Evolutionary conservation across 2,113 vertebrate species (phyloP), one percentile per base, ranked within the genome.

Genomic region (Macquaria australasica): DNA sequence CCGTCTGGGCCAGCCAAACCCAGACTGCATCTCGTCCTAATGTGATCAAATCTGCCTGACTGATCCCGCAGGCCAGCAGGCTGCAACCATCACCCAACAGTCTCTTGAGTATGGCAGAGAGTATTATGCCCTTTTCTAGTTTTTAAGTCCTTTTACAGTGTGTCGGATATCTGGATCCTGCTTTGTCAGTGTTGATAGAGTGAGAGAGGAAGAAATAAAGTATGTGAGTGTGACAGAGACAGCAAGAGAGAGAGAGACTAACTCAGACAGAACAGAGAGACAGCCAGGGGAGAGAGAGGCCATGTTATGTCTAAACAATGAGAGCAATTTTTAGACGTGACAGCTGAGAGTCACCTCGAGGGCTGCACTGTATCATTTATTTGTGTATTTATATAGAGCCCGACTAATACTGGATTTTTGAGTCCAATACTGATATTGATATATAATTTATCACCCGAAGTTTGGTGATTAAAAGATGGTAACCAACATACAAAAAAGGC

Each of bases 261-360:
- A 21, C 21, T 67, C 50, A 73, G 68, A 77, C 55, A 12, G 43
- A 55, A 5, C 5, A 71, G 48, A 23, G 72, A 81, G 56, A 51
- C 50, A 20, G 50, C 50, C 50, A 0, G 43, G 73, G 73, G 74
- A 70, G 74, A 75, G 56, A 1, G 50, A 76, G 73, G 74, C 59
- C 59, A 48, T 10, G 72, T 78, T 15, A 28, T 43, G 81, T 82
- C 80, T 6, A 10, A 87, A 84, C 41, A 74, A 87, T 79, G 48
- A 71, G 74, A 80, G 18, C 41, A 5, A 41, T 41, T 77, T 28
- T 9, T 39, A 58, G 75, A 83, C 16, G 1, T 58, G 76, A 73
- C 79, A 75, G 78, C 68, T 74, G 53, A 79, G 82, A 39, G 39
- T 82, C 78, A 3, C 53, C 75, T 74, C 25, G 0, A 67, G 70